Evolutionary conservation across 2,888 invertebrate species (phyloP).

Genomic region (Phymatocera aterrima): DNA sequence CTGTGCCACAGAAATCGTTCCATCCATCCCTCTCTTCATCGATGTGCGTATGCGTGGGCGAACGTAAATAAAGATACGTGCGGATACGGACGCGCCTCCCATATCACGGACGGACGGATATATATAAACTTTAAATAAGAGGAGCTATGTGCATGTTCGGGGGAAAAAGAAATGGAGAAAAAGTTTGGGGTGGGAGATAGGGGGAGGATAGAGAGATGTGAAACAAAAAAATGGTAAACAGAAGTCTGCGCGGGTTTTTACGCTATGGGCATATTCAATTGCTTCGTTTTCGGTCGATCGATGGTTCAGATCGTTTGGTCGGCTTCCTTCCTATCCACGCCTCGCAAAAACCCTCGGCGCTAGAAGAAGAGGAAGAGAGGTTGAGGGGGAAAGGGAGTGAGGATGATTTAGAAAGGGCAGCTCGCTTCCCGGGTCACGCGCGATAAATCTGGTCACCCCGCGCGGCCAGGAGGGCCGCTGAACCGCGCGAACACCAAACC

Average conservation of each 20-base stretch:
- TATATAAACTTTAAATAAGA: conserved; percentile 20
- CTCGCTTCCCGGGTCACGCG: conserved; percentile 58
- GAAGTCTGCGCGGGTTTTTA: neutral
- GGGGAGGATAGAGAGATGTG: neutral
- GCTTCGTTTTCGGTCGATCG: conserved; percentile 28
- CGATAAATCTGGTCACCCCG: conserved; percentile 57
- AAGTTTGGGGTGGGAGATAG: neutral
- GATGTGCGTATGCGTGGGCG: neutral
- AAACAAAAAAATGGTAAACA: conserved; percentile 24
- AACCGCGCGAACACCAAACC: conserved; percentile 15
- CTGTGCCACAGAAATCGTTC: conserved; percentile 30
- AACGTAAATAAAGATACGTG: conserved; percentile 24
- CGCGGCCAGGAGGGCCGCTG: conserved; percentile 45
- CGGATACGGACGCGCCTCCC: conserved; percentile 17
- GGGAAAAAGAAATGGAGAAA: neutral
- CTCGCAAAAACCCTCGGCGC: neutral
- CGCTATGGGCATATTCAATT: conserved; percentile 10
- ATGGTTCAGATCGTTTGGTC: conserved; percentile 11
- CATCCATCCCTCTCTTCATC: neutral
- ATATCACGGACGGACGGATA: neutral
- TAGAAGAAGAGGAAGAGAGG: neutral
- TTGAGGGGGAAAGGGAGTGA: conserved; percentile 53
- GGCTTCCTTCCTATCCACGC: conserved; percentile 18
- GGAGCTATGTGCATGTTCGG: conserved; percentile 6
- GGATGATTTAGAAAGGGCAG: conserved; percentile 60